Conservation (phyloP, 2,113 vertebrate genomes). For the Sapajus apella region DNA sequence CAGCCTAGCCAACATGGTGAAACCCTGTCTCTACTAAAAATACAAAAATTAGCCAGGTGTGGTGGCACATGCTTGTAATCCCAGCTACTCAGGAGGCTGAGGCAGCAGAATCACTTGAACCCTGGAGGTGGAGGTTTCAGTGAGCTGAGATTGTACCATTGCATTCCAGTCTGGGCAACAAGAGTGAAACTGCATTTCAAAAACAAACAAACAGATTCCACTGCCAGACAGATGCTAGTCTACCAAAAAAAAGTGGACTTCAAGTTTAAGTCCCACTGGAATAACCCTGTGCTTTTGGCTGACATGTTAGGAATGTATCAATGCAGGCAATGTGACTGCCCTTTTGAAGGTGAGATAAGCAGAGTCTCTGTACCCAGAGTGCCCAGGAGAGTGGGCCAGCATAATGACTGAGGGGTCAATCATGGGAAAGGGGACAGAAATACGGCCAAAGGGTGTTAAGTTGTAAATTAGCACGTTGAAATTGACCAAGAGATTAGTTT, state of each 20-base stretch:
- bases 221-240: rapidly evolving
- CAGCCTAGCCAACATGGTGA: too few relatives aligned
- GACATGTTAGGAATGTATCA: background rate
- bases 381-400: conserved; percentile 15
- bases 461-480: conserved; percentile 74
- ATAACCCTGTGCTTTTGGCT: background rate
- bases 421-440: conserved; percentile 66
- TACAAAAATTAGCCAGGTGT: too few relatives aligned
- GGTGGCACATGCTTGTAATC: too few relatives aligned
- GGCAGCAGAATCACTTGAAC: too few relatives aligned
- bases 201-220: background rate
- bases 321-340: background rate
- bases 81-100: too few relatives aligned
- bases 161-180: too few relatives aligned
- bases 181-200: too few relatives aligned
- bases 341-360: conserved; percentile 41
- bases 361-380: conserved; percentile 13
- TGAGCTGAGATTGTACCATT: too few relatives aligned
- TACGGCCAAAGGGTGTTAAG: conserved; percentile 56
- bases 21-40: too few relatives aligned
- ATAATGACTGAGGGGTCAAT: conserved; percentile 61
- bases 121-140: too few relatives aligned
- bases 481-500: conserved; percentile 68
- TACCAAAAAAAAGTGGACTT: background rate
- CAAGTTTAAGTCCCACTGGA: conserved; percentile 12